Evolutionary conservation across 2,888 invertebrate genomes (phyloP), one percentile per base, ranked within the genome.

Genomic region (Chelonus formosanus): DNA sequence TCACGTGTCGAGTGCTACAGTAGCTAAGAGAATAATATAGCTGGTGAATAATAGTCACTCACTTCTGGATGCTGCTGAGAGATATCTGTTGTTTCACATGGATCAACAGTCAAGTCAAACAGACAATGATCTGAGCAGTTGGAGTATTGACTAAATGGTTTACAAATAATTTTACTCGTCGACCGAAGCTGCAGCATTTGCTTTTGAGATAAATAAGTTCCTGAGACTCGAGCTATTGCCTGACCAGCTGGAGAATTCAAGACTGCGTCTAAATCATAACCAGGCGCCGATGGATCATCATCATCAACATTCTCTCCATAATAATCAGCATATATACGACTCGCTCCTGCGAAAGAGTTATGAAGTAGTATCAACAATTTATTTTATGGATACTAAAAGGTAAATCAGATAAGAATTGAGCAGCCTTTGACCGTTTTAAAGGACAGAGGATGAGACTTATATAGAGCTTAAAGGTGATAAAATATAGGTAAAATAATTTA

Each of bases 11-110:
- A 52, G 52, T 52, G 32, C n/a, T n/a, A 45, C 35, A 56, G 3
- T 36, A 56, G n/a, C 8, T 47, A 5, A 34, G 31, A 8, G 5
- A 57, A 36, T 20, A 8, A 8, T 32, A 52, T 52, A 6, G 32
- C 32, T 31, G 3, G 52, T 54, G 8, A 45, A 56, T 56, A n/a
- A 32, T 40, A 3, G 32, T 47, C 43, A 65, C 65, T 58, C 53
- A 80, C 82, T 66, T 75, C 10, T 3, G 78, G 78, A 65, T 75
- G 45, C n/a, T 65, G 6, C 0, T 47, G n/a, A 0, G 79, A 80
- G 10, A 82, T 35, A 61, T 83, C 80, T 5, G 36, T 69, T n/a
- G 74, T 78, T 62, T 83, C 82, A 56, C 82, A 83, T 20, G 82
- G 83, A 74, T 83, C 82, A 0, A 63, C 40, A 2, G 65, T 36